A percentile compares a stretch with the other conserved stretches of the same genome.
Conservation (phyloP, 2,113 vertebrate genomes). For the Petromus typicus region DNA sequence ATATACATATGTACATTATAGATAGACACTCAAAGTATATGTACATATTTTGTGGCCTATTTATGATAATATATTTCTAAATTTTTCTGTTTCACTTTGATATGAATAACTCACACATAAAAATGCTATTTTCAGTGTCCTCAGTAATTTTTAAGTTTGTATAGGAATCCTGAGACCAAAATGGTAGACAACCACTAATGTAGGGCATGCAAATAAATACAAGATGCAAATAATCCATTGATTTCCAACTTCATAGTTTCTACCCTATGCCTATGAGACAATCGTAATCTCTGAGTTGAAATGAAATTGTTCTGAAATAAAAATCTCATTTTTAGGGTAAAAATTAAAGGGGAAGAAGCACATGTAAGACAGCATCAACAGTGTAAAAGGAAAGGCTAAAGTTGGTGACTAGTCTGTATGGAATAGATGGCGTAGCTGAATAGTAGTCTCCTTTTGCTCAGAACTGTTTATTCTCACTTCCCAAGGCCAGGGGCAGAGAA, state of each 20-base stretch:
- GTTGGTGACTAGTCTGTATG: neutral
- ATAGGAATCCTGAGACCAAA: neutral
- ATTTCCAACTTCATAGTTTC: constrained; percentile 23
- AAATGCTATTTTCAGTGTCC: neutral
- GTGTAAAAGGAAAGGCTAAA: neutral
- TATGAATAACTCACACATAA: neutral
- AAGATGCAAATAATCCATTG: neutral
- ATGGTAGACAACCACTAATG: neutral
- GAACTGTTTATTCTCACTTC: neutral
- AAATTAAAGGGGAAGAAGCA: neutral
- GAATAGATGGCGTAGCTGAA: neutral
- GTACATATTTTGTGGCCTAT: neutral
- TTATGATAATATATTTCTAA: neutral
- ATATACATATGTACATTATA: neutral
- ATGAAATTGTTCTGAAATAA: constrained; percentile 26
- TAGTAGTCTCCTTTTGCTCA: neutral
- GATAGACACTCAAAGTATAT: neutral
- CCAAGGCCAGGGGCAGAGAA: neutral
- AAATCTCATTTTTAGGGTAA: neutral
- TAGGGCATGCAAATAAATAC: neutral
- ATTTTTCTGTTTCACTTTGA: neutral
- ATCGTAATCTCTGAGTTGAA: constrained; percentile 9
- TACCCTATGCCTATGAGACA: neutral
- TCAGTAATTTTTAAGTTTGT: neutral
- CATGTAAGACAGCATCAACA: neutral